Conservation (phyloP, 2,888 invertebrate species). For the Eucriotettix oculatus region DNA sequence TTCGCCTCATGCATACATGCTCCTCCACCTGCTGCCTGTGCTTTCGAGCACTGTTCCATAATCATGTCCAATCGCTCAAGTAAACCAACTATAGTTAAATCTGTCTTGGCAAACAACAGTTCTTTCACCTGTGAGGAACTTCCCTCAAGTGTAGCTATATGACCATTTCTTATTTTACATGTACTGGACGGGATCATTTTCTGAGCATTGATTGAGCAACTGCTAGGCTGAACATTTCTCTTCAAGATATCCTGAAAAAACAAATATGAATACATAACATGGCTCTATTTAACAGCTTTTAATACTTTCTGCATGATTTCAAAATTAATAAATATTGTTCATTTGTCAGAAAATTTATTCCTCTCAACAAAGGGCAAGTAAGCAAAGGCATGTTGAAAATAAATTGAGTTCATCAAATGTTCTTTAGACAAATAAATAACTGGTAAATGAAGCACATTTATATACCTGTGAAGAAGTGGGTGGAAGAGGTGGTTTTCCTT, state of each 20-base stretch:
- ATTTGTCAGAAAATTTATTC: no score
- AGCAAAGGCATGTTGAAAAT: no score
- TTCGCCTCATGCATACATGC: slow-evolving; percentile 58
- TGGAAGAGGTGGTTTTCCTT: slow-evolving; percentile 56
- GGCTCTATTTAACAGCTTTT: no score
- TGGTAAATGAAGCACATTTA: not conserved
- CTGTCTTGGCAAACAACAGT: slow-evolving; percentile 46
- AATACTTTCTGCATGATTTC: no score
- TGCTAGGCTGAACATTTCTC: not conserved
- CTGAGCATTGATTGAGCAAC: no score
- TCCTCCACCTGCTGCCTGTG: slow-evolving; percentile 59
- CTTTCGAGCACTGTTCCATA: slow-evolving; percentile 48
- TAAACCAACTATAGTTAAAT: slow-evolving; percentile 49
- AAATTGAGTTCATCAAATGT: no score
- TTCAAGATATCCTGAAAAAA: not conserved
- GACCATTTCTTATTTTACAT: slow-evolving; percentile 3
- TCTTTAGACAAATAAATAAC: no score
- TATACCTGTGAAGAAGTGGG: slow-evolving; percentile 49
- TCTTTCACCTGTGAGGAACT: slow-evolving; percentile 22
- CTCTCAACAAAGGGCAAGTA: no score
- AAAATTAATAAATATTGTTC: no score
- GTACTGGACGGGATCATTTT: no score
- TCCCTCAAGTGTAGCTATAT: not conserved
- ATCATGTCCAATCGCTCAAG: slow-evolving; percentile 50
- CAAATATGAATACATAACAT: no score